Evolutionary conservation across 2,113 vertebrate genomes (phyloP).

Genomic region (Stictonetta naevosa): DNA sequence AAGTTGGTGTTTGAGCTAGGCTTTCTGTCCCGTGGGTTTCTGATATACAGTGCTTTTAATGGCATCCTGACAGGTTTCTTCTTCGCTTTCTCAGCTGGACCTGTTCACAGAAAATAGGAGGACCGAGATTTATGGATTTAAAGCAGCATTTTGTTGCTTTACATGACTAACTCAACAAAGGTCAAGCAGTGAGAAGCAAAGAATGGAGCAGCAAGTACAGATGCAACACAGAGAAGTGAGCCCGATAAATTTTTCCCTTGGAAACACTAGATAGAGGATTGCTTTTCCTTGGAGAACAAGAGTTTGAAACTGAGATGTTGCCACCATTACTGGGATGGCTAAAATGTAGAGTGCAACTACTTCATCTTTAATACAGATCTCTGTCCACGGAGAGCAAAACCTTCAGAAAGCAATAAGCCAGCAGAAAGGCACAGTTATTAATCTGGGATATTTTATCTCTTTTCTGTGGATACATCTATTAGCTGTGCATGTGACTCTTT

Average conservation of each 20-base stretch:
- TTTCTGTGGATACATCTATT: slow-evolving; percentile 14
- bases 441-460: slow-evolving; percentile 29
- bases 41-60: slow-evolving; percentile 57
- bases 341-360: neutral
- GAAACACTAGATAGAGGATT: slow-evolving; percentile 1
- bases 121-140: slow-evolving; percentile 26
- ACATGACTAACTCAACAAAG: slow-evolving; percentile 26
- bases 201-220: neutral
- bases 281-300: neutral
- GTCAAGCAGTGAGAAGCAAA: slow-evolving; percentile 32
- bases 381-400: neutral
- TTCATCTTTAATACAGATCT: slow-evolving; percentile 32
- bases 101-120: slow-evolving; percentile 27
- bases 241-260: neutral
- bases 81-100: slow-evolving; percentile 66
- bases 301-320: neutral
- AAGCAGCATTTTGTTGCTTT: slow-evolving; percentile 46
- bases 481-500: neutral
- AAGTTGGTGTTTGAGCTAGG: slow-evolving; percentile 40
- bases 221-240: neutral
- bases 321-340: slow-evolving; percentile 2
- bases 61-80: slow-evolving; percentile 63
- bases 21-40: slow-evolving; percentile 48
- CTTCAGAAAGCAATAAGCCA: slow-evolving; percentile 39
- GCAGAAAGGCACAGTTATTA: slow-evolving; percentile 9